Evolutionary conservation across 2,888 invertebrate species (phyloP).

Genomic region (Aphodius sticticus): DNA sequence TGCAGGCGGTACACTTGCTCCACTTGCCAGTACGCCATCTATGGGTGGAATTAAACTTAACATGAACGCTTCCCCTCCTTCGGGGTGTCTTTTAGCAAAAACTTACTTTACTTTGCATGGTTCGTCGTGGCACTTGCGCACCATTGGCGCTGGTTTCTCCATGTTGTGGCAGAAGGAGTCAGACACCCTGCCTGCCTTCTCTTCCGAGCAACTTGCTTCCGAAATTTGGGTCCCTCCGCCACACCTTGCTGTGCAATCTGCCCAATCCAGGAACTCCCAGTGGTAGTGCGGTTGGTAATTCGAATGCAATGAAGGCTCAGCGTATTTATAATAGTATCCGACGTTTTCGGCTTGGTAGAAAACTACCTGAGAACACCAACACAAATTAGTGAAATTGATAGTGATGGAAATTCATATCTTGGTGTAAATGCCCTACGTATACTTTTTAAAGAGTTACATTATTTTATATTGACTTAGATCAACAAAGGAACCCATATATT

Average conservation of each 20-base stretch:
- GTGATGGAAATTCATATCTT: too few species aligned
- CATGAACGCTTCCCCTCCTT: not conserved
- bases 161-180: slow-evolving; percentile 61
- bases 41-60: slow-evolving; percentile 27
- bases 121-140: slow-evolving; percentile 61
- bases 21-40: slow-evolving; percentile 73
- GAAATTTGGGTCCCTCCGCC: slow-evolving; percentile 67
- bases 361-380: slow-evolving; percentile 51
- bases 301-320: slow-evolving; percentile 65
- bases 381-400: not conserved
- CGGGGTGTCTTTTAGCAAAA: not conserved
- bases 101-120: slow-evolving; percentile 62
- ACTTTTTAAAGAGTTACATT: too few species aligned
- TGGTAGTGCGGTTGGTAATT: slow-evolving; percentile 66
- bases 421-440: too few species aligned
- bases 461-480: too few species aligned
- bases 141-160: slow-evolving; percentile 58
- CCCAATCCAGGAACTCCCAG: slow-evolving; percentile 71
- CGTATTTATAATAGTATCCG: slow-evolving; percentile 68
- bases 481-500: too few species aligned
- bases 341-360: slow-evolving; percentile 63
- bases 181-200: slow-evolving; percentile 69
- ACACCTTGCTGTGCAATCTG: slow-evolving; percentile 69
- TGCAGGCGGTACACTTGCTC: slow-evolving; percentile 69
- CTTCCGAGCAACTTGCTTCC: slow-evolving; percentile 67